Base-by-base conservation (phyloP, 2,797 vertebrate genomes). In the Graptemys geographica region DNA sequence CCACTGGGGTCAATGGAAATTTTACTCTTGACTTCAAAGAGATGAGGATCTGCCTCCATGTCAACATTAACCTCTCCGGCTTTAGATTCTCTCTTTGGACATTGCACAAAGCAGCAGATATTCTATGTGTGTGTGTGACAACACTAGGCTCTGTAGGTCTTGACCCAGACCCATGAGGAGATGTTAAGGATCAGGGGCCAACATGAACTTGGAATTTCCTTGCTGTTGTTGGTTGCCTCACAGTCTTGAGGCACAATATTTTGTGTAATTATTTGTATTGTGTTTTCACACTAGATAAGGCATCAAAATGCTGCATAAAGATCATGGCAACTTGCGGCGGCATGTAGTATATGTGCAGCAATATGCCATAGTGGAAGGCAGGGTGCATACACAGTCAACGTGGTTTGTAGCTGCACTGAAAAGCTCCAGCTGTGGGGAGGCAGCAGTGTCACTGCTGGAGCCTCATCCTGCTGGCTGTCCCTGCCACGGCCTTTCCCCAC, bases 11-110 rank as follows among this genome's bases (percentile, higher is more conserved):
- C 78, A 92, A 78, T 89, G 90, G 91, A 94, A 94, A 88, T 79
- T 91, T 92, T 95, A 78, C 83, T 95, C 74, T 96, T 96, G 88
- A 88, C 93, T 94, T 95, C 91, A 96, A 95, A 96, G 91, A 91
- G 95, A 90, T 51, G 31, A 80, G 27, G 80, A 92, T 91, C 92
- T 96, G 91, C 89, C 82, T 72, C 90, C 84, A 85, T 88, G 90
- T 94, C 95, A 92, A 86, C 86, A 92, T 94, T 95, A 94, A 93
- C 92, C 87, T 84, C 86, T 90, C 69, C 80, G 82, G 86, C 62
- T 93, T 79, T 65, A 65, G 37, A 49, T n/a, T 79, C 93, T 96
- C 88, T 94, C 96, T 59, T 28, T 47, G 93, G 96, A 94, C 51
- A 52, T 83, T 72, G 81, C 44, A 87, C 59, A 96, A 81, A 90